Conservation (phyloP, 64 coral and sea anemone genomes). For the Pocillopora damicornis region DNA sequence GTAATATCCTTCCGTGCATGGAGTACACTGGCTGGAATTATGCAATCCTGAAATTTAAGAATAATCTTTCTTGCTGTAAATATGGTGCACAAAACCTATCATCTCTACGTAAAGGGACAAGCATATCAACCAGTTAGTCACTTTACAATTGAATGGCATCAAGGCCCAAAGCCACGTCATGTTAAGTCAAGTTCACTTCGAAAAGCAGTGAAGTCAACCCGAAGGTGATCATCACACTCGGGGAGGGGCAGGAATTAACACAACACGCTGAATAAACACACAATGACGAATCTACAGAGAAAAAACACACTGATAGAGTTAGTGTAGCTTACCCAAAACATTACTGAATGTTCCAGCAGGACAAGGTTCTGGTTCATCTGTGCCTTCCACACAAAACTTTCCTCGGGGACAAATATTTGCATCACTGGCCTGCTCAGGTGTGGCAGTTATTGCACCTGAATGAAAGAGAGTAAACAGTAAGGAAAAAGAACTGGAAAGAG, state of each 20-base stretch:
- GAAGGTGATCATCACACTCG: too few species aligned
- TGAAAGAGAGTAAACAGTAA: not conserved
- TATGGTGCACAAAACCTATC: not conserved
- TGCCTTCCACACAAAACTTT: slow-evolving; percentile 68
- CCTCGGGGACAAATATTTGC: slow-evolving; percentile 84
- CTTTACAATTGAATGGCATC: too few species aligned
- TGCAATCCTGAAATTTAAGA: slow-evolving; percentile 63
- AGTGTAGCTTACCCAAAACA: slow-evolving; percentile 50
- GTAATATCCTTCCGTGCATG: slow-evolving; percentile 84
- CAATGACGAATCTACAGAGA: too few species aligned
- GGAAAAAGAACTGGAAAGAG: not conserved
- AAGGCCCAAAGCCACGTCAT: too few species aligned
- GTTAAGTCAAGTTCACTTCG: too few species aligned
- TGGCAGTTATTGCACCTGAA: slow-evolving; percentile 78
- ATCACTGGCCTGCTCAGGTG: slow-evolving; percentile 73
- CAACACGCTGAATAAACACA: too few species aligned
- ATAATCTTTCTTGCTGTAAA: not conserved
- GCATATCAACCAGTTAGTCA: not conserved
- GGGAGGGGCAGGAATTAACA: too few species aligned
- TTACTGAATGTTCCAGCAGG: slow-evolving; percentile 90
- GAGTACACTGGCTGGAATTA: slow-evolving; percentile 73
- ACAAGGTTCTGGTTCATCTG: slow-evolving; percentile 65
- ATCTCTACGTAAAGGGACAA: not conserved
- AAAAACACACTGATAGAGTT: not conserved
- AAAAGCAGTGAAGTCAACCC: too few species aligned